phyloP scores from a whole-genome alignment of 2,797 vertebrate genomes.

The Silurus aristotelis region DNA sequence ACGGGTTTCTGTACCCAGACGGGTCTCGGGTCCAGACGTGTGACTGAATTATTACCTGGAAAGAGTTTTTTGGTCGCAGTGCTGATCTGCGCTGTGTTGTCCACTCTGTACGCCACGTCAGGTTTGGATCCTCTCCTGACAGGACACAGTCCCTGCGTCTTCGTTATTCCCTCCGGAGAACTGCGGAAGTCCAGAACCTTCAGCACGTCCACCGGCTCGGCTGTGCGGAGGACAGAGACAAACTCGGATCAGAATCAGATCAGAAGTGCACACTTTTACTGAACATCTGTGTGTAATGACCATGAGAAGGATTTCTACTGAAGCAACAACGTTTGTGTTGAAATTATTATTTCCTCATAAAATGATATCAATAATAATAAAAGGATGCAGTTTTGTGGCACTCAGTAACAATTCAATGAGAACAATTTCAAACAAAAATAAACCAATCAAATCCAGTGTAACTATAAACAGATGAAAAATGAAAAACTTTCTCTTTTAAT shows the following conservation, averaged over 20 bases:
- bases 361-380: no score
- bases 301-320: not conserved
- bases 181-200: constrained; percentile 93
- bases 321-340: not conserved
- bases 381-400: no score
- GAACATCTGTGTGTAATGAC: not conserved
- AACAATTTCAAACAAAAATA: no score
- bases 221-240: constrained; percentile 65
- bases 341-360: no score
- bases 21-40: not conserved
- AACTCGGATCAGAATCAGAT: no score
- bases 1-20: not conserved
- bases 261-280: not conserved
- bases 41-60: constrained; percentile 78
- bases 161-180: constrained; percentile 89
- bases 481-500: no score
- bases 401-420: no score
- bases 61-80: constrained; percentile 92
- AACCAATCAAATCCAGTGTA: no score
- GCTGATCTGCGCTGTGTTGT: constrained; percentile 89
- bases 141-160: constrained; percentile 90
- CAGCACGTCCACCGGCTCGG: constrained; percentile 90
- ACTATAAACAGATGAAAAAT: no score
- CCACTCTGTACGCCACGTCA: constrained; percentile 88
- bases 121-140: constrained; percentile 89